Base-by-base conservation (phyloP, 37 sponge, comb jelly and placozoan genomes). In the Cliona cf. orientalis region DNA sequence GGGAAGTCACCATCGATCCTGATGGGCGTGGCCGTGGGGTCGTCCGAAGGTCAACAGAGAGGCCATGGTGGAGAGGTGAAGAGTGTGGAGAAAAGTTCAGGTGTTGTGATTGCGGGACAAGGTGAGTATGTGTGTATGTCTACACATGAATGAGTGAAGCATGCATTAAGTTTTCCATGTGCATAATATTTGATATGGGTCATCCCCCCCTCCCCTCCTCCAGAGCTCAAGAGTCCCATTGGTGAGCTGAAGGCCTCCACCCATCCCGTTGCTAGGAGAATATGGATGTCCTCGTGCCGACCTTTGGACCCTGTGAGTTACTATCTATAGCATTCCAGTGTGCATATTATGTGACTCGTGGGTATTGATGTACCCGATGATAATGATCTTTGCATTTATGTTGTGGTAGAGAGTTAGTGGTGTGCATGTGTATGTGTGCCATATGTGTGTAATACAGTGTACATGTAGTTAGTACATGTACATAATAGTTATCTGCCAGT, bases 251-350 rank as follows among this genome's bases (percentile, higher is more conserved):
- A 61, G 38, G 14, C 43, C 14, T 23, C 63, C 0, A 21, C 66
- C 19, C 79, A 79, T 29, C 57, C 49, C 35, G 79, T 79, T 3
- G 79, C 67, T 12, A 79, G 79, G 46, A 79, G 67, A 38, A 79
- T 79, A 26, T 66, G 66, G 79, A 79, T 79, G 79, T 79, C 79
- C 19, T 79, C 79, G 19, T 65, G 79, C 12, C 33, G 67, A 66
- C 79, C 79, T 2, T 31, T 79, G 38, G 79, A 79, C 53, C 79
- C 79, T 26, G 79, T 79, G 23, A 66, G 78, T 65, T 31, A 11
- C 23, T 9, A 12, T 9, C 53, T 25, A 19, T 5, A n/a, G 63
- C 11, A 7, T 29, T 31, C 31, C 39, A 19, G 21, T 37, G 7
- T 35, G 39, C 23, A 49, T 19, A 49, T 19, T 49, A 19, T 49